Percentiles rank a stretch among this genome's conserved stretches.
phyloP scores from a whole-genome alignment of 2,888 invertebrate species.

The Drosophila prolongata region DNA sequence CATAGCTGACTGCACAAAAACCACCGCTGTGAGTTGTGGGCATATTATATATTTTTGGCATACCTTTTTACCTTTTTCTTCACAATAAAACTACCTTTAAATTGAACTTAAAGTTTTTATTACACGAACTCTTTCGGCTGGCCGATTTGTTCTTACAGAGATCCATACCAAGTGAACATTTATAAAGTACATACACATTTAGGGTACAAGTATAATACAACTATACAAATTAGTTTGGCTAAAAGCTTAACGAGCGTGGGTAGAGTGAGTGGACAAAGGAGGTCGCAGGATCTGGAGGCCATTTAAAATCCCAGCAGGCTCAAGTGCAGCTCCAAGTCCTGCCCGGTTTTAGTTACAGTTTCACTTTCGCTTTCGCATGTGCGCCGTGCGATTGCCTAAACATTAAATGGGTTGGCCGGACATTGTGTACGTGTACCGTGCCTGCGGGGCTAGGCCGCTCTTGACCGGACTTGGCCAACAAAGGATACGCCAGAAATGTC shows the following conservation, averaged over 20 bases:
- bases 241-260: slow-evolving; percentile 16
- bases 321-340: slow-evolving; percentile 34
- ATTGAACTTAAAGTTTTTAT: slow-evolving; percentile 37
- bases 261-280: slow-evolving; percentile 7
- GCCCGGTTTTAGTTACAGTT: slow-evolving; percentile 26
- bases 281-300: neutral
- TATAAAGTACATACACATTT: slow-evolving; percentile 19
- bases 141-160: slow-evolving; percentile 34
- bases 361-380: slow-evolving; percentile 27
- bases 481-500: slow-evolving; percentile 46
- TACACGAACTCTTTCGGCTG: slow-evolving; percentile 17
- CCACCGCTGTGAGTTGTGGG: slow-evolving; percentile 16
- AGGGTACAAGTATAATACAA: slow-evolving; percentile 26
- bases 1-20: slow-evolving; percentile 20
- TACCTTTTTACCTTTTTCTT: neutral
- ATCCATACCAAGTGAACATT: slow-evolving; percentile 42
- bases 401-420: slow-evolving; percentile 54
- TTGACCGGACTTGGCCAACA: slow-evolving; percentile 27
- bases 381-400: slow-evolving; percentile 33
- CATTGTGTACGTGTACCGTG: slow-evolving; percentile 20
- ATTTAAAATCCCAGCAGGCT: slow-evolving; percentile 25
- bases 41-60: slow-evolving; percentile 31
- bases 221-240: slow-evolving; percentile 21
- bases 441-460: slow-evolving; percentile 32
- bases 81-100: slow-evolving; percentile 21